A percentile compares a stretch with the other conserved stretches of the same genome.
phyloP scores from a whole-genome alignment of 2,797 vertebrate genomes.

The Molossus alvarezi region DNA sequence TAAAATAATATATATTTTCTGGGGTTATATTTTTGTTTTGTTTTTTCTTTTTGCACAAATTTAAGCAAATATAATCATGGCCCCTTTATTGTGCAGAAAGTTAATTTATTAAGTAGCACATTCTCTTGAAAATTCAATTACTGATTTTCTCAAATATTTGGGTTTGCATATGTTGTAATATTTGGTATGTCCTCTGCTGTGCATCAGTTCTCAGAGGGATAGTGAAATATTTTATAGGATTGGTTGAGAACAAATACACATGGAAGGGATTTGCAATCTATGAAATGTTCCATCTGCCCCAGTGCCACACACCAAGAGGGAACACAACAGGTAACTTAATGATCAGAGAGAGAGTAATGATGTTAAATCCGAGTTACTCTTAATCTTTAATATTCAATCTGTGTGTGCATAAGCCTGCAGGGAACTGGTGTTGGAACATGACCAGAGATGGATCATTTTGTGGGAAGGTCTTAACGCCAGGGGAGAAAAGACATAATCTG shows the following conservation, averaged over 20 bases:
- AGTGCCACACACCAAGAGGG: slow-evolving; percentile 15
- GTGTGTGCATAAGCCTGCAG: not conserved
- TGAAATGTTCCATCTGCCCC: slow-evolving; percentile 3
- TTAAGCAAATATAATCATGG: not conserved
- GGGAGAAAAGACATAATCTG: not conserved
- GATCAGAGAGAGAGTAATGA: slow-evolving; percentile 28
- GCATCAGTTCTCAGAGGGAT: not conserved
- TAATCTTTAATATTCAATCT: slow-evolving; percentile 28
- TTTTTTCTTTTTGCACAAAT: not conserved
- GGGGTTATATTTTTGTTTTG: too few relatives aligned
- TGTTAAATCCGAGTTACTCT: slow-evolving; percentile 24
- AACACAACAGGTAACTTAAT: slow-evolving; percentile 54
- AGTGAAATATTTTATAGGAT: slow-evolving; percentile 12
- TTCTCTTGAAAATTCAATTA: not conserved
- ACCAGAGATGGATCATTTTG: not conserved
- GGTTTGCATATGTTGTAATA: slow-evolving; percentile 17
- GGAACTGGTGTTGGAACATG: not conserved
- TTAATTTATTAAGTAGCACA: not conserved
- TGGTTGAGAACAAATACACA: slow-evolving; percentile 15
- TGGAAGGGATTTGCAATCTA: slow-evolving; percentile 32
- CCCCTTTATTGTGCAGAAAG: not conserved
- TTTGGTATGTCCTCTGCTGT: not conserved
- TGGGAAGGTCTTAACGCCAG: not conserved
- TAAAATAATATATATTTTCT: not conserved
- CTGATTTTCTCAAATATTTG: slow-evolving; percentile 30